Evolutionary conservation across 2,797 vertebrate genomes (phyloP).

Genomic region (Cichlasoma orientale): DNA sequence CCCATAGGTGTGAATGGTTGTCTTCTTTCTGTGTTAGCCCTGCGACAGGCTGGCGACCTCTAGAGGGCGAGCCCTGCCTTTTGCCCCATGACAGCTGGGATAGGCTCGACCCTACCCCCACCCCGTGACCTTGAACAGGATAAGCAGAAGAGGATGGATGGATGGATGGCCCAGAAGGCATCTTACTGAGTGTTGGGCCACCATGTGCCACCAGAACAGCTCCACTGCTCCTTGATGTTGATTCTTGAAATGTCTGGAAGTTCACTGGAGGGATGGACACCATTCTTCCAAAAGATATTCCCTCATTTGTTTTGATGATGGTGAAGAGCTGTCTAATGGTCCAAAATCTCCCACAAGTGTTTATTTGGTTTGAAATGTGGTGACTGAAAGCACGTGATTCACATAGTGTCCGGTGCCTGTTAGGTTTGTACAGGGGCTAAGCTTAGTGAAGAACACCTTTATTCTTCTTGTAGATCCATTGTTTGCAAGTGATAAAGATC

Average conservation of each 20-base stretch:
- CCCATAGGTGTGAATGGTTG: too few relatives aligned
- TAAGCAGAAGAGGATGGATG: too few relatives aligned
- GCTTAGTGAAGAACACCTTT: background rate
- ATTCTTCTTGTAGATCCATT: conserved; percentile 43
- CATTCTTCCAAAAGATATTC: background rate
- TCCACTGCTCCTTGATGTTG: background rate
- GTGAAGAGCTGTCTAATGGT: background rate
- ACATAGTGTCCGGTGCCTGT: background rate
- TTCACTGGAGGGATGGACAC: background rate
- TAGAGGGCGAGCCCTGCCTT: too few relatives aligned
- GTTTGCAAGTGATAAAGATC: conserved; percentile 85
- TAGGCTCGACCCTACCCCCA: too few relatives aligned
- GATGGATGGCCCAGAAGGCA: background rate
- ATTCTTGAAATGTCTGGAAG: background rate
- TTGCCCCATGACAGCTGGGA: too few relatives aligned
- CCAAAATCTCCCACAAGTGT: background rate
- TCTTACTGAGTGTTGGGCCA: background rate
- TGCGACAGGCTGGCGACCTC: too few relatives aligned
- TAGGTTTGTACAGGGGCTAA: background rate
- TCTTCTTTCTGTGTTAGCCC: too few relatives aligned
- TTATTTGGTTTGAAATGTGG: background rate
- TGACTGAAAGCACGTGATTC: background rate
- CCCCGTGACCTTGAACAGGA: too few relatives aligned
- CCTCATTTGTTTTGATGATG: background rate
- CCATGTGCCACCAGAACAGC: background rate